These are phyloP conservation scores for Melanotaenia parkinsoni DNA, from an alignment of 2,797 vertebrate genomes.

Conservation along the genomic window DNA sequence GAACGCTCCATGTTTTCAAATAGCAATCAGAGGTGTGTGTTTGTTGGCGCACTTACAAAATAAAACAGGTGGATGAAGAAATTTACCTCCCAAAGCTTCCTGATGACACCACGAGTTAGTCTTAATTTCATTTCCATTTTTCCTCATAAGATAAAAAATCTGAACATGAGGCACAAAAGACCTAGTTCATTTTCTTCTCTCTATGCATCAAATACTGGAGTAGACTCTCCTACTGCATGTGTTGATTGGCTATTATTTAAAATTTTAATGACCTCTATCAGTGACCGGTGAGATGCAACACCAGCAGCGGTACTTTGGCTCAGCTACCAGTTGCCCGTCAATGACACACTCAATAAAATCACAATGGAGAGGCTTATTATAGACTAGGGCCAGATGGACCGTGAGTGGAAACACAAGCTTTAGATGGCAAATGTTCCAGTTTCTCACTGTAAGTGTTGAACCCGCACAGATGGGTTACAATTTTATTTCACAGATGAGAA, in stretches of 20 bases:
- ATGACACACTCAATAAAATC: conserved; percentile 45
- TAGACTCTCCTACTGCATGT: background rate
- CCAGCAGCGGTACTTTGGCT: conserved; percentile 25
- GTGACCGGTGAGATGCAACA: conserved; percentile 31
- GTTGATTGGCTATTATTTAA: conserved; percentile 27
- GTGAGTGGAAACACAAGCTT: conserved; percentile 44
- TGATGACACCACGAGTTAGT: background rate
- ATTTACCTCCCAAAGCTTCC: background rate
- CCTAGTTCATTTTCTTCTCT: background rate
- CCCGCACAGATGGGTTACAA: conserved; percentile 19
- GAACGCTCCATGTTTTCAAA: background rate
- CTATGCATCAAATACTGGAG: background rate
- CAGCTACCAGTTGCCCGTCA: conserved; percentile 21
- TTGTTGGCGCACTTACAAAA: background rate
- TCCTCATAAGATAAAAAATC: background rate
- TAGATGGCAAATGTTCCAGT: conserved; percentile 22
- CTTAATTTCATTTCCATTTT: background rate
- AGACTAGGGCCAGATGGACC: conserved; percentile 34
- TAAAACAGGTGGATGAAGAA: background rate
- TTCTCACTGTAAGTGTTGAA: conserved; percentile 23
- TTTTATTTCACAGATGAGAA: conserved; percentile 32
- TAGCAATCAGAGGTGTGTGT: background rate
- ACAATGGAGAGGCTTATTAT: conserved; percentile 36
- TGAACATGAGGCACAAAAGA: background rate
- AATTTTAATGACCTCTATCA: conserved; percentile 40